Conservation (phyloP, 2,888 invertebrate genomes). For the Tyria jacobaeae region DNA sequence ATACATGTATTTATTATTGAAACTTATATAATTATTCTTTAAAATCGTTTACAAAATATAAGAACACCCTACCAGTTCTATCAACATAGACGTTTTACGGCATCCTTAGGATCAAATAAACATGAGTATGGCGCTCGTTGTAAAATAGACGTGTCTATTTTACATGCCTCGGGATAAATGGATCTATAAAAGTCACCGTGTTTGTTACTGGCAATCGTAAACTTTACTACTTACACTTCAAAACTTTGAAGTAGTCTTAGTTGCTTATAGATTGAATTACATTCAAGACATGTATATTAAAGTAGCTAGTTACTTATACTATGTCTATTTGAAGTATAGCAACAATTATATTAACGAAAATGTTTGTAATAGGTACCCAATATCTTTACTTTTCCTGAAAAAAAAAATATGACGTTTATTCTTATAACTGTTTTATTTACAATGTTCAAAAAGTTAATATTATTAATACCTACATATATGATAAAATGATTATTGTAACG, state of each 20-base stretch:
- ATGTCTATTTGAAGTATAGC: not conserved
- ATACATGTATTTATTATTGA: too few relatives aligned
- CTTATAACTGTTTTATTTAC: too few relatives aligned
- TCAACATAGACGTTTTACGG: conserved; percentile 27
- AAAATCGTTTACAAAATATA: not conserved
- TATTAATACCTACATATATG: not conserved
- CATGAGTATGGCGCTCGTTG: conserved; percentile 31
- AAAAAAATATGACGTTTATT: too few relatives aligned
- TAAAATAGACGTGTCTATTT: conserved; percentile 22
- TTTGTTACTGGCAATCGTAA: conserved; percentile 55
- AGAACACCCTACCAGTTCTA: conserved; percentile 15
- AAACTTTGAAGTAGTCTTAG: conserved; percentile 45
- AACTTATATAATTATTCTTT: too few relatives aligned
- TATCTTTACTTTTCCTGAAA: too few relatives aligned
- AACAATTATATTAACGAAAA: not conserved
- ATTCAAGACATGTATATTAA: not conserved
- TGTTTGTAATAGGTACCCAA: too few relatives aligned
- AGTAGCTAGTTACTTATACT: not conserved
- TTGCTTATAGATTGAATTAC: conserved; percentile 14
- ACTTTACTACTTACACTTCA: conserved; percentile 49
- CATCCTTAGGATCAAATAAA: conserved; percentile 48
- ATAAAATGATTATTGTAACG: conserved; percentile 8
- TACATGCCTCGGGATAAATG: conserved; percentile 37
- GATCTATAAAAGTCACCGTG: conserved; percentile 54
- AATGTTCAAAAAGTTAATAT: too few relatives aligned